Conservation (phyloP, 2,113 vertebrate species). For the Vanacampus margaritifer region DNA sequence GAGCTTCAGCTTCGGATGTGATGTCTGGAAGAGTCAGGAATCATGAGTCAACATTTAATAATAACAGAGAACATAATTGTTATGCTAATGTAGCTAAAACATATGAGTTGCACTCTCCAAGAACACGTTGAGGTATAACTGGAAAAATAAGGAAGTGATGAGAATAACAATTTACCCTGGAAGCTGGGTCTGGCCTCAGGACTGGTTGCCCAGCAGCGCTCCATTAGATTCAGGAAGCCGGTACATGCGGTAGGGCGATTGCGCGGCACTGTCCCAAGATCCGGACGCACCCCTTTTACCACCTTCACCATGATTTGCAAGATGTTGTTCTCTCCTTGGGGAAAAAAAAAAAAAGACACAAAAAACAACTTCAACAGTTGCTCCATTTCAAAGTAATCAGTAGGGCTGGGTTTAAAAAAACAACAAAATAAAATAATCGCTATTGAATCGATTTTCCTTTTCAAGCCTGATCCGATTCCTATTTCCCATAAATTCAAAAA, state of each 20-base stretch:
- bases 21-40: conserved; percentile 75
- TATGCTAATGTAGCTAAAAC: no score
- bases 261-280: conserved; percentile 81
- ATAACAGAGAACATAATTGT: not conserved
- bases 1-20: conserved; percentile 89
- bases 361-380: not conserved
- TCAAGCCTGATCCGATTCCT: no score
- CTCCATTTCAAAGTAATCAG: conserved; percentile 14
- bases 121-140: no score
- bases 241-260: conserved; percentile 81
- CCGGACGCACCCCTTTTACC: conserved; percentile 90
- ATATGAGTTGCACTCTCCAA: no score
- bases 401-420: no score
- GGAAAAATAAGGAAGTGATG: not conserved
- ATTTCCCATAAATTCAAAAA: no score
- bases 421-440: no score
- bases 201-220: conserved; percentile 86
- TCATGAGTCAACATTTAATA: conserved; percentile 21
- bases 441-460: no score
- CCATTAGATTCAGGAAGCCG: conserved; percentile 86
- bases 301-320: conserved; percentile 98
- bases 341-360: not conserved
- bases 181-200: conserved; percentile 85
- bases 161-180: conserved; percentile 76
- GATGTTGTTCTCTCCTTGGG: conserved; percentile 92